Conservation (phyloP, 2,797 vertebrate genomes). For the Lemur catta region DNA sequence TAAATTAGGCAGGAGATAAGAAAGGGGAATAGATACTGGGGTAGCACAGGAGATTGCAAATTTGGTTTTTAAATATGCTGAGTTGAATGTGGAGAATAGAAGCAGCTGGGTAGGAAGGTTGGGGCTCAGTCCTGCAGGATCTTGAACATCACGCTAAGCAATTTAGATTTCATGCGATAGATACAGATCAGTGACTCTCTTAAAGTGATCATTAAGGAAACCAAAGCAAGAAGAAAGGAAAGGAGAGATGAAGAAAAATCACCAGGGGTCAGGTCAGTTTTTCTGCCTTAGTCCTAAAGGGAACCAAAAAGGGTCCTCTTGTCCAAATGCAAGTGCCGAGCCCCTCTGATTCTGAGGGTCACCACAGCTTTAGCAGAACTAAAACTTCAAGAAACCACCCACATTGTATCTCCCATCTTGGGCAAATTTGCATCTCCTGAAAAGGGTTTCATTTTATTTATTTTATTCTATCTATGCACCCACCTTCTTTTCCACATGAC, state of each 20-base stretch:
- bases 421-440: not conserved
- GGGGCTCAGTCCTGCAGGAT: not conserved
- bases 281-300: not conserved
- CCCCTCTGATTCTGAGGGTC: not conserved
- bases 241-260: not conserved
- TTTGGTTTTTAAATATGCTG: not conserved
- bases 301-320: not conserved
- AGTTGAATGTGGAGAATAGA: not conserved
- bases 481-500: not conserved
- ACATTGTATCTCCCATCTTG: too few species aligned
- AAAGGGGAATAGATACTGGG: fast-evolving
- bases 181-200: not conserved
- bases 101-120: not conserved
- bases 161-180: not conserved
- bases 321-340: not conserved
- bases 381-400: not conserved
- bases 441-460: not conserved
- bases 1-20: not conserved
- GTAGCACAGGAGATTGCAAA: not conserved
- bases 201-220: not conserved
- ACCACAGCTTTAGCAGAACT: not conserved
- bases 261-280: too few species aligned
- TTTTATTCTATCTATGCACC: not conserved
- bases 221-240: not conserved
- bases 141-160: not conserved